Evolutionary conservation across 2,888 invertebrate genomes (phyloP), one percentile per base, ranked within the genome.

Genomic region (Dastarcus helophoroides): DNA sequence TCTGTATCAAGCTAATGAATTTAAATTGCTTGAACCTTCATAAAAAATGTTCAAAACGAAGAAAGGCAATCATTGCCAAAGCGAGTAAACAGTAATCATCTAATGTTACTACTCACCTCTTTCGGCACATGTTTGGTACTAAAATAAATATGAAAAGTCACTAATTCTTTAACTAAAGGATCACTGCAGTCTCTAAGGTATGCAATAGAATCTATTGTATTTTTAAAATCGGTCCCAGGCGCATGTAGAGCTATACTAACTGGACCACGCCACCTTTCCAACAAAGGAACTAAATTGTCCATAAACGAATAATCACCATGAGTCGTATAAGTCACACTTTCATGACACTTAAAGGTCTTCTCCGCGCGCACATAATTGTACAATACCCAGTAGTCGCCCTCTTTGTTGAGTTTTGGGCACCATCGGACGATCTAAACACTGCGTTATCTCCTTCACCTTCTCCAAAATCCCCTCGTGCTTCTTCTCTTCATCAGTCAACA

Each of bases 291-390:
- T 48, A 90, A 68, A 62, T 93, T 91, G 62, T 90, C 85, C 53
- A 91, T 71, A 65, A 89, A 91, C 45, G 88, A 85, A 63, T 76
- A 86, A 51, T 90, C 90, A 3, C 85, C 88, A 60, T 91, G 91
- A 8, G 91, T 91, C 17, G 90, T 88, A 54, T 90, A 89, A 1
- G 91, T 91, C 41, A 91, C 73, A 43, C 78, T 78, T 61, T 88
- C 85, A 62, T 84, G 80, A 62, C 89, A 89, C 52, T 66, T 68
- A 48, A 75, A 75, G 32, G 46, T 50, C 40, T 56, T 57, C 35
- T 76, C 76, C 34, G 85, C 82, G 22, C 73, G 71, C 42, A 88
- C 73, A 55, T 81, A 89, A 64, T 90, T 89, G 62, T 85, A 81
- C 37, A 90, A 65, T 46, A 89, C 86, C 88, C 88, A 89, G 58